phyloP scores from a whole-genome alignment of 2,113 vertebrate genomes.

The Eretmodus cyanostictus region DNA sequence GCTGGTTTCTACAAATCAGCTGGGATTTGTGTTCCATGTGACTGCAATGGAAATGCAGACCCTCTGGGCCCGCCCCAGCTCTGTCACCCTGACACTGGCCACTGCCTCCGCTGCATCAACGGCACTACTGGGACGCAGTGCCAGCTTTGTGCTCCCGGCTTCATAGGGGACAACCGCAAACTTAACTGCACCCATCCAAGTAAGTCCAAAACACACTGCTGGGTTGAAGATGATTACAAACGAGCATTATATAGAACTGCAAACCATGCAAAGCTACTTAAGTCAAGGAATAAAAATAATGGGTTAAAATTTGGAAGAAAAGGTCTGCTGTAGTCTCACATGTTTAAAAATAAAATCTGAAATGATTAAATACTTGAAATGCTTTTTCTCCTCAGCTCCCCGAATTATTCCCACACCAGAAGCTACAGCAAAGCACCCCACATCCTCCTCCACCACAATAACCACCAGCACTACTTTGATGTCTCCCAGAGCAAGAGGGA shows the following conservation, averaged over 20 bases:
- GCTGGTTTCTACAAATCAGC: conserved; percentile 79
- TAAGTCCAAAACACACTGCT: conserved; percentile 42
- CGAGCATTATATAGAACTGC: not conserved
- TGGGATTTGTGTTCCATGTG: conserved; percentile 76
- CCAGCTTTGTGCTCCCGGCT: conserved; percentile 79
- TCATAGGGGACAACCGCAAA: conserved; percentile 60
- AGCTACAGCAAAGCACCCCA: not conserved
- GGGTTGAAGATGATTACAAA: not conserved
- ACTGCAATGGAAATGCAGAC: conserved; percentile 84
- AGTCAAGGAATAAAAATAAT: not conserved
- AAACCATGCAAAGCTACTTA: not conserved
- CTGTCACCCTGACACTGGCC: conserved; percentile 80
- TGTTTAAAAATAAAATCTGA: not conserved
- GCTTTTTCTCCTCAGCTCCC: conserved; percentile 25
- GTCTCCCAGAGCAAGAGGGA: conserved; percentile 1
- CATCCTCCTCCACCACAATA: conserved; percentile 4
- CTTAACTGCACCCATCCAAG: conserved; percentile 81
- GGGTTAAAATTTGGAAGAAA: not conserved
- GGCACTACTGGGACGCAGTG: conserved; percentile 79
- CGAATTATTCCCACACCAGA: conserved; percentile 26
- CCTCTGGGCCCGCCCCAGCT: conserved; percentile 56
- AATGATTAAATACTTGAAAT: not conserved
- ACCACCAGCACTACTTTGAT: conserved; percentile 56
- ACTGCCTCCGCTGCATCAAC: conserved; percentile 80
- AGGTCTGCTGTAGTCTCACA: not conserved